Evolutionary conservation across 2,113 vertebrate species (phyloP).

Genomic region (Neolamprologus falcicula): DNA sequence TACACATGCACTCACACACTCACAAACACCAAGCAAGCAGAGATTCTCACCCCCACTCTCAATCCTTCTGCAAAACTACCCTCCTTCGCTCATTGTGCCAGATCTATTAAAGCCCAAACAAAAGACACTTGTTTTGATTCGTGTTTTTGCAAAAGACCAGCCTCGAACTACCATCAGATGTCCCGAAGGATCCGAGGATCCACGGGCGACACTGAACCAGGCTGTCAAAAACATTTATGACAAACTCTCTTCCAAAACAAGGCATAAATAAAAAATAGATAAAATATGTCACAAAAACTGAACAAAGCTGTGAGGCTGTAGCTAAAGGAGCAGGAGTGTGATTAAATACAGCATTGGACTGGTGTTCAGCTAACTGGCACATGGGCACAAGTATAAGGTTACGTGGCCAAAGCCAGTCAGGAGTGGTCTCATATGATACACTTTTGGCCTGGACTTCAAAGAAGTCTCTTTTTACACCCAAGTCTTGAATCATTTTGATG

Average conservation of each 20-base stretch:
- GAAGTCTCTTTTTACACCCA: slow-evolving; percentile 20
- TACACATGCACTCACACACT: background rate
- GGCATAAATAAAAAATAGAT: background rate
- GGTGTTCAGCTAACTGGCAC: slow-evolving; percentile 17
- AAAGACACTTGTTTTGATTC: slow-evolving; percentile 62
- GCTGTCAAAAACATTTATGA: slow-evolving; percentile 5
- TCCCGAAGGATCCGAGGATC: slow-evolving; percentile 2
- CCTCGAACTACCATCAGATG: slow-evolving; percentile 54
- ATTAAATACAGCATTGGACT: background rate
- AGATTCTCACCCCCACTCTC: slow-evolving; percentile 33
- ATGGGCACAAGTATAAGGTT: slow-evolving; percentile 24
- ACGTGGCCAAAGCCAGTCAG: slow-evolving; percentile 25
- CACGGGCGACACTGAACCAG: slow-evolving; percentile 16
- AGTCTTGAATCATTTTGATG: slow-evolving; percentile 7
- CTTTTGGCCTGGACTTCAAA: slow-evolving; percentile 32
- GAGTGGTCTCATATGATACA: slow-evolving; percentile 26
- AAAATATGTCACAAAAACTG: background rate
- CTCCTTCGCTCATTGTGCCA: slow-evolving; percentile 43
- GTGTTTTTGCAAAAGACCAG: slow-evolving; percentile 53
- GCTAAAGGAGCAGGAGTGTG: background rate
- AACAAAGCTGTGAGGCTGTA: background rate
- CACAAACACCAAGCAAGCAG: slow-evolving; percentile 10
- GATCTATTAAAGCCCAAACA: slow-evolving; percentile 58
- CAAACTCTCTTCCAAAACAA: background rate
- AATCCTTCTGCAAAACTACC: slow-evolving; percentile 38